Evolutionary conservation across 2,888 invertebrate genomes (phyloP).

Genomic region (Cremastobaeus sp.): DNA sequence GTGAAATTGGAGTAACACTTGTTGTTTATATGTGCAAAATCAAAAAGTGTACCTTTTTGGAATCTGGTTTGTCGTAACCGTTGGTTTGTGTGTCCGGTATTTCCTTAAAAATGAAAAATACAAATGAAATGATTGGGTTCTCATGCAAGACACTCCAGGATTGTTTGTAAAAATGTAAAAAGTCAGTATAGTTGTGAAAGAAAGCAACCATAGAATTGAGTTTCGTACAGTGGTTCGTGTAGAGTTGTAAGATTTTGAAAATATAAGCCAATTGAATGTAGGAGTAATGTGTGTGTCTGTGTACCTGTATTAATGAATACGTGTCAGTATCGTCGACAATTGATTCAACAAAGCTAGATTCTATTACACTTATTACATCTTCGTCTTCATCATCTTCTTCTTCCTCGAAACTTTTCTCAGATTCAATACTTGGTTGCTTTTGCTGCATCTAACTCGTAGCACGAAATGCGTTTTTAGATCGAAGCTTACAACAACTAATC

Average conservation of each 20-base stretch:
- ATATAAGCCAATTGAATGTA: slow-evolving; percentile 5
- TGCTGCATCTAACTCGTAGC: slow-evolving; percentile 35
- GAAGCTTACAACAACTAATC: slow-evolving; percentile 2
- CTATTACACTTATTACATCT: slow-evolving; percentile 71
- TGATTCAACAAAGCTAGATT: slow-evolving; percentile 69
- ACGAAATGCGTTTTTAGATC: no score
- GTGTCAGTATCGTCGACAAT: slow-evolving; percentile 69
- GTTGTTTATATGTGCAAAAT: slow-evolving; percentile 27
- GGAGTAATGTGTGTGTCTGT: slow-evolving; percentile 57
- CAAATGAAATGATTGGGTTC: slow-evolving; percentile 38
- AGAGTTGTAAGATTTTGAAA: slow-evolving; percentile 10
- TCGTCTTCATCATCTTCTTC: slow-evolving; percentile 66
- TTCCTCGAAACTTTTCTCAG: slow-evolving; percentile 47
- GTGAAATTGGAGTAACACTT: neutral
- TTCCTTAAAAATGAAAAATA: slow-evolving; percentile 71
- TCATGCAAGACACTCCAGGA: neutral
- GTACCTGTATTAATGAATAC: slow-evolving; percentile 71
- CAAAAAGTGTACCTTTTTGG: slow-evolving; percentile 71
- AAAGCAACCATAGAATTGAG: slow-evolving; percentile 12
- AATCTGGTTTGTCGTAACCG: slow-evolving; percentile 74
- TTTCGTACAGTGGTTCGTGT: neutral
- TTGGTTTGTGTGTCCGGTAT: slow-evolving; percentile 73
- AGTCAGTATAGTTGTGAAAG: neutral
- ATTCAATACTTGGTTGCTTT: slow-evolving; percentile 44
- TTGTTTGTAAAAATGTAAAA: neutral